Evolutionary conservation across 2,113 vertebrate genomes (phyloP).

Genomic region (Grammomys surdaster): DNA sequence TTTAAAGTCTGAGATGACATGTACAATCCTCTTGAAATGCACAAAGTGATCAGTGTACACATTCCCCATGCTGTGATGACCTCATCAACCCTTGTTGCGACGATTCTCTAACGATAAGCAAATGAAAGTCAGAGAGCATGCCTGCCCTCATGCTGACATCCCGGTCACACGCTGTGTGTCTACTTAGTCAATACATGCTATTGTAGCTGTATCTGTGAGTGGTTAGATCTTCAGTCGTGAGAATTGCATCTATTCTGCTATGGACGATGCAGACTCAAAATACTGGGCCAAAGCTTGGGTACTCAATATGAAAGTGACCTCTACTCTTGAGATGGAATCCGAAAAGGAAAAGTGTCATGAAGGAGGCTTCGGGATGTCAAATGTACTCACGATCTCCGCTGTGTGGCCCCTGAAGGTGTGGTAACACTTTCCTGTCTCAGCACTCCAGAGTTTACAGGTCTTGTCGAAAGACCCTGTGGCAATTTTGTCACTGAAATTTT

Average conservation of each 20-base stretch:
- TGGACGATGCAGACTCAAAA: not conserved
- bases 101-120: not conserved
- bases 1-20: not conserved
- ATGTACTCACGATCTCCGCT: slow-evolving; percentile 94
- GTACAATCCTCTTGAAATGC: not conserved
- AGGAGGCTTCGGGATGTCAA: not conserved
- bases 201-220: not conserved
- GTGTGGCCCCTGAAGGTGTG: slow-evolving; percentile 94
- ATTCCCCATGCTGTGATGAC: not conserved
- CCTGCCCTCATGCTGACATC: not conserved
- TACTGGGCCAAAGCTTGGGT: not conserved
- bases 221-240: not conserved
- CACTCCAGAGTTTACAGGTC: slow-evolving; percentile 96
- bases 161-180: not conserved
- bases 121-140: not conserved
- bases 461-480: slow-evolving; percentile 98
- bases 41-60: not conserved
- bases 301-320: not conserved
- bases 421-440: slow-evolving; percentile 94
- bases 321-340: not conserved
- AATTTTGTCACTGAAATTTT: slow-evolving; percentile 93
- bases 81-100: not conserved
- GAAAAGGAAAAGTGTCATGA: not conserved
- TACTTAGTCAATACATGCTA: not conserved
- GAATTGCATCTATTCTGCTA: not conserved